These are phyloP conservation scores for Sebastes matsubarae DNA, from an alignment of 2,797 vertebrate species.

Conservation along the genomic window DNA sequence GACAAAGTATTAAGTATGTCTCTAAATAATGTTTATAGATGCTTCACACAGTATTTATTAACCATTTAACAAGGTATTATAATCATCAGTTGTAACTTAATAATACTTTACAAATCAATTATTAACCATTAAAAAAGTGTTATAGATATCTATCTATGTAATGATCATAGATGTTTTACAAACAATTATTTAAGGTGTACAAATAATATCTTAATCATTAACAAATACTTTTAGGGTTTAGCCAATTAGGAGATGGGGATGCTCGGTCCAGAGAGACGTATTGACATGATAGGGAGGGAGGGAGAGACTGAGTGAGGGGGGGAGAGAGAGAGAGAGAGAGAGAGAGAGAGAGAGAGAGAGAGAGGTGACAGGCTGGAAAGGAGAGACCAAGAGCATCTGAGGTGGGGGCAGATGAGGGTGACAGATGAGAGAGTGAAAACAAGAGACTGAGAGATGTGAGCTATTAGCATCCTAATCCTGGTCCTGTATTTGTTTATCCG, in stretches of 20 bases:
- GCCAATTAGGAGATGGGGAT: not conserved
- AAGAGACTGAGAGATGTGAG: slow-evolving; percentile 22
- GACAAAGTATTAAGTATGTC: no score
- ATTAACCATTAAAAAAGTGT: no score
- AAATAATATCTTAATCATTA: no score
- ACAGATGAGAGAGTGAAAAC: slow-evolving; percentile 12
- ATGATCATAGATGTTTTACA: no score
- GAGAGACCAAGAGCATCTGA: not conserved
- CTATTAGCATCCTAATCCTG: slow-evolving; percentile 56
- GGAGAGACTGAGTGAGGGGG: not conserved
- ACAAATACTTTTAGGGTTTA: not conserved
- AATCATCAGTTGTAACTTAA: no score
- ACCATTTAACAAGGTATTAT: no score
- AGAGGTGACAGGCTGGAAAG: not conserved
- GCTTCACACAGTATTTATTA: no score
- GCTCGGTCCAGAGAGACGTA: not conserved
- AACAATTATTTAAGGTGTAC: no score
- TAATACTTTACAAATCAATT: no score
- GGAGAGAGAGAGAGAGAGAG: not conserved
- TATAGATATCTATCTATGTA: no score
- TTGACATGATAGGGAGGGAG: not conserved
- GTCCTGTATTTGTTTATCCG: slow-evolving; percentile 46
- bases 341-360: not conserved
- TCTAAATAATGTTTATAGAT: no score
- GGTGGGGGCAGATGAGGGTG: not conserved